phyloP scores from a whole-genome alignment of 2,797 vertebrate species.

The Nyctalus aviator region DNA sequence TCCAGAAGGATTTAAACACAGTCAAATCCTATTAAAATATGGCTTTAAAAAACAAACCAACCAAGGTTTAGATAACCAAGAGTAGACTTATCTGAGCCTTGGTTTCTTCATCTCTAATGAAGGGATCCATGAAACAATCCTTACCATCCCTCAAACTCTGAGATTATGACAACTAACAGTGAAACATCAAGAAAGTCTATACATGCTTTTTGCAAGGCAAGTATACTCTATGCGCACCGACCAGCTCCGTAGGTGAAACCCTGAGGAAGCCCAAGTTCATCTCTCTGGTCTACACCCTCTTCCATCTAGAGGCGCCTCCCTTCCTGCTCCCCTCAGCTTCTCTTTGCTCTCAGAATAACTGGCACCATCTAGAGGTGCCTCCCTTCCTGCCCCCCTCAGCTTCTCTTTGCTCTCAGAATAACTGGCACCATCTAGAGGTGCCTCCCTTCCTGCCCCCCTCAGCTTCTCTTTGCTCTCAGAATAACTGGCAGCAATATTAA shows the following conservation, averaged over 20 bases:
- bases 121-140: not conserved
- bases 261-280: not conserved
- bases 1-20: constrained; percentile 18
- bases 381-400: not conserved
- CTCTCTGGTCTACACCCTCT: not conserved
- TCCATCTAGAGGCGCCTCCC: not conserved
- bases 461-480: constrained; percentile 56
- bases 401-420: constrained; percentile 57
- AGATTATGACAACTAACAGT: not conserved
- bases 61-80: not conserved
- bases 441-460: not conserved
- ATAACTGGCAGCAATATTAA: constrained; percentile 50
- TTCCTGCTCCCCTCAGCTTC: not conserved
- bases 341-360: constrained; percentile 59
- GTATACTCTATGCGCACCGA: not conserved
- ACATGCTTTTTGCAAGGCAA: not conserved
- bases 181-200: not conserved
- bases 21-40: not conserved
- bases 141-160: not conserved
- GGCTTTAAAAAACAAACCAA: not conserved
- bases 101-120: constrained; percentile 32
- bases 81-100: not conserved
- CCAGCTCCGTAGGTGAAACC: not conserved
- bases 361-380: not conserved
- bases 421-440: not conserved